Evolutionary conservation across 1,140 invertebrate genomes (phyloP), one percentile per base, ranked within the genome.

Genomic region (Coptotermes formosanus): DNA sequence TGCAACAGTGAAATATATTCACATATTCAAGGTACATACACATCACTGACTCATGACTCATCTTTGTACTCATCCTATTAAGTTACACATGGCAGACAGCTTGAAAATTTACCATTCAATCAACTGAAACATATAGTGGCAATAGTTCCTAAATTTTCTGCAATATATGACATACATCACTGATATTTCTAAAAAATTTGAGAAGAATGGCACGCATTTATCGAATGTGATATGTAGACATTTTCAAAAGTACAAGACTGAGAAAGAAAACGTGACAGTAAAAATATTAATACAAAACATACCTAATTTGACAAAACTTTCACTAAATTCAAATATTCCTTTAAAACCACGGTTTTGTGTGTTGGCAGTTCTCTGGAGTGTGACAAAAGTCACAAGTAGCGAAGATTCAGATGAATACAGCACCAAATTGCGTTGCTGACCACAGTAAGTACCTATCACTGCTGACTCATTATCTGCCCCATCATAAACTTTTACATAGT

Each of bases 371-470:
- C 97, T 94, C 89, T 96, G 94, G 87, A 98, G 93, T 87, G 97
- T 98, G 90, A 94, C 95, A 93, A 99, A 99, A 88, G 96, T 94
- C 88, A 99, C 95, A 89, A 97, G 95, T 87, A 99, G 93, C 87
- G 95, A 94, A 89, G 97, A 95, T 89, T 96, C 94, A 88, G 97
- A 98, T 88, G 98, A 99, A 92, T 98, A 99, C 83, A 99, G 93
- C 88, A 98, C 96, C 90, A 99, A 94, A 92, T 98, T 98, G 89
- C 97, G 94, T 92, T 99, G 97, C 92, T 99, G 98, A 87, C 98
- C 98, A 92, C 99, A 99, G 91, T 99, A 99, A 86, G 97, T 99
- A 89, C 97, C 97, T 90, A 99, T 99, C 88, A 98, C 94, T 59
- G 97, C 96, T 88, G 95, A 95, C 82, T 94, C 93, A 90, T 95